Base-by-base conservation (phyloP, 2,888 invertebrate genomes). In the Cryptocheilus praepositus region DNA sequence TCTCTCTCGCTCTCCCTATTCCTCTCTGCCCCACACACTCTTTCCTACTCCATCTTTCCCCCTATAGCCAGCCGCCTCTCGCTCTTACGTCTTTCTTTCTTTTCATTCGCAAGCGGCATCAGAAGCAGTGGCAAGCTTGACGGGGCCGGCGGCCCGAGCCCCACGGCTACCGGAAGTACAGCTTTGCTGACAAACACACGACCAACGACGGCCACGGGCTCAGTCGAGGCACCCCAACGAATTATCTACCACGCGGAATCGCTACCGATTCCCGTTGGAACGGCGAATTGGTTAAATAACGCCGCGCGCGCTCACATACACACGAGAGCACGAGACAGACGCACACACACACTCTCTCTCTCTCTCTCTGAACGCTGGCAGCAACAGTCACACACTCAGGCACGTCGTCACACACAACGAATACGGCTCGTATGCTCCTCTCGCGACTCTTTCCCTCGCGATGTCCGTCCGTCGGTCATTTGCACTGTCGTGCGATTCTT, bases 111-210 rank as follows among this genome's bases (percentile, higher is more conserved):
- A 36, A 36, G 36, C 3, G 36, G 36, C 36, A 36, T n/a, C 36
- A 36, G 36, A 36, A 36, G 36, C 36, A 7, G 36, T 36, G 36
- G 36, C 36, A 11, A 36, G 36, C 36, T 36, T 36, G 7, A 36
- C 36, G 36, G 36, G 36, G 8, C 36, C 36, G 36, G 64, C 67
- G 65, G 67, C 64, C 62, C 66, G 62, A 73, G 74, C 69, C 73
- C 72, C 79, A 72, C 72, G 74, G 73, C 71, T 82, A 82, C 82
- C 84, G 85, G 86, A 86, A 84, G 82, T 85, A 59, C 77, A 76
- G 77, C 76, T 76, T 81, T 81, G 84, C 85, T 36, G 36, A 36
- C 84, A 83, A 85, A 82, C 81, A 80, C 11, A 36, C 36, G 36
- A 36, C 36, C 36, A 11, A 36, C 36, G 36, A 36, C 36, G 36